These are phyloP conservation scores for Elysia crispata DNA, from an alignment of 2,888 invertebrate genomes.

Conservation along the genomic window DNA sequence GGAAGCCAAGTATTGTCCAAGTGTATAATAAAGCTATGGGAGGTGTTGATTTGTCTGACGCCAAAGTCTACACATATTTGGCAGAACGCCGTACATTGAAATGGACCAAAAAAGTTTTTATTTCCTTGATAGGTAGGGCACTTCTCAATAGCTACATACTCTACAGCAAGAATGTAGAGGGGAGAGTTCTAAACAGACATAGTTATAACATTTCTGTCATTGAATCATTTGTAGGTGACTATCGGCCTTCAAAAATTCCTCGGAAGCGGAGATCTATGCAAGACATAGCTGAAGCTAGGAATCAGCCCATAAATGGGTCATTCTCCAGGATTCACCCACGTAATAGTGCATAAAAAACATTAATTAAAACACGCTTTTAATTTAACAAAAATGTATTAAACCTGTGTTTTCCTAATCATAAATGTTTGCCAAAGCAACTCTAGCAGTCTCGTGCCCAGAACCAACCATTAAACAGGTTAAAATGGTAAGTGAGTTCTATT, in stretches of 20 bases:
- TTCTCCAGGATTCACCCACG: too few species aligned
- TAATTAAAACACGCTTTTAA: too few species aligned
- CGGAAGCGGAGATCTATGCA: not conserved
- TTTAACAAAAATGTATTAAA: too few species aligned
- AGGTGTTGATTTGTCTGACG: slow-evolving; percentile 33
- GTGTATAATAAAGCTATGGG: slow-evolving; percentile 31
- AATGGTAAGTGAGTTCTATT: too few species aligned
- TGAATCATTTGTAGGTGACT: not conserved
- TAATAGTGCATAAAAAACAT: too few species aligned
- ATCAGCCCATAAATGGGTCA: too few species aligned
- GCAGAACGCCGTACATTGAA: slow-evolving; percentile 33
- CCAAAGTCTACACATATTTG: slow-evolving; percentile 35
- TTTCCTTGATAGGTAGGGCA: slow-evolving; percentile 12
- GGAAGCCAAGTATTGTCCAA: slow-evolving; percentile 3
- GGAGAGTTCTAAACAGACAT: not conserved
- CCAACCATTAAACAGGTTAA: too few species aligned
- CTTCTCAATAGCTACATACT: slow-evolving; percentile 2
- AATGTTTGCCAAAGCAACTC: too few species aligned
- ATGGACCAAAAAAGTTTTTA: slow-evolving; percentile 18
- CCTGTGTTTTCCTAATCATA: too few species aligned
- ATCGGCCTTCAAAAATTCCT: slow-evolving; percentile 1
- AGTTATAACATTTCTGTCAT: not conserved
- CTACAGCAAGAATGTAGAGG: not conserved
- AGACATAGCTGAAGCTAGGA: too few species aligned
- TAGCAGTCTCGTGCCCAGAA: too few species aligned